Evolutionary conservation across 2,888 invertebrate species (phyloP), one percentile per base, ranked within the genome.

Genomic region (Tridacna crocea): DNA sequence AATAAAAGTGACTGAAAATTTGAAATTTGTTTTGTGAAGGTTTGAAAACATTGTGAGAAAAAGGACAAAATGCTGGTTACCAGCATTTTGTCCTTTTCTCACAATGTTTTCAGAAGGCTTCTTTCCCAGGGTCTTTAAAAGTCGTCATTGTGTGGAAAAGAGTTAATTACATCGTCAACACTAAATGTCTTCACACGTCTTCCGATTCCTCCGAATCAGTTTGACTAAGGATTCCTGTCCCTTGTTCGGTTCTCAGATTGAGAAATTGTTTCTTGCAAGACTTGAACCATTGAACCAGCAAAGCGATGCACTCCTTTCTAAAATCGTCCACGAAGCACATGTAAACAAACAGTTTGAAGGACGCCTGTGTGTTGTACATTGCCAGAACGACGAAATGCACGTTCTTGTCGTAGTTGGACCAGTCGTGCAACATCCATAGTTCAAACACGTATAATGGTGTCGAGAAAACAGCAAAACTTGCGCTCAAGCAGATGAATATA

Each of bases 321-420:
- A 70, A 70, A 13, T 70, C 70, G 15, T 47, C 51, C 10, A 51
- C 51, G 22, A 70, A 70, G 19, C 51, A 47, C 4, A 51, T 24
- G 51, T 70, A 70, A 24, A 70, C 70, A 70, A 70, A 70, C 51
- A 70, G 47, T 24, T 70, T 70, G 1, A 70, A n/a, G 22, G 70
- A 27, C 6, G 70, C 70, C 24, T 70, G 70, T 2, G 70, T 70
- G 51, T 70, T 70, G 51, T 70, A 70, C 24, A 70, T 15, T 11
- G 47, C 22, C 22, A 70, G 12, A 12, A 51, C 51, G 8, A 70
- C 13, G 15, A 24, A 19, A 51, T 70, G 70, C 1, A 70, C 26
- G 22, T 10, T 70, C 24, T 51, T n/a, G 51, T 26, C 22, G 70
- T 70, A 70, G 6, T 48, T 19, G 22, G 70, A 46, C 70, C 70